These are phyloP conservation scores for Diplazon laetatorius DNA, from an alignment of 2,888 invertebrate species.

Conservation along the genomic window DNA sequence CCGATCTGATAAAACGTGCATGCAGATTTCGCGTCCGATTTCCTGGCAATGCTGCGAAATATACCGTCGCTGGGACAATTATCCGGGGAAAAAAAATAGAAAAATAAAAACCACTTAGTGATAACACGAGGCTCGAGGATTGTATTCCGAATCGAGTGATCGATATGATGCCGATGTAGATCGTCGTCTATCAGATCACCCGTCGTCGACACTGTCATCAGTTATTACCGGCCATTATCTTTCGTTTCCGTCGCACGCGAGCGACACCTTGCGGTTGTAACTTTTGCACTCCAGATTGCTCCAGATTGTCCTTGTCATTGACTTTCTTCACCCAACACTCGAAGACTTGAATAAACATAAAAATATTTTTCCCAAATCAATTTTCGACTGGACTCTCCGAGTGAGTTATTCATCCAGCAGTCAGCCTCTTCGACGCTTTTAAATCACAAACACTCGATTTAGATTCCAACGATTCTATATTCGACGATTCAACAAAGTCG, in stretches of 20 bases:
- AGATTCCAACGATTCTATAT: background rate
- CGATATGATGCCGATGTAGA: constrained; percentile 25
- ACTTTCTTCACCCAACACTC: no score
- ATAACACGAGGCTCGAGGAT: background rate
- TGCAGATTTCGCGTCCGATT: constrained; percentile 8
- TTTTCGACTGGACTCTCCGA: background rate
- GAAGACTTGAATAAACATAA: no score
- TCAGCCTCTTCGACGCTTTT: background rate
- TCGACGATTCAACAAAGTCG: background rate
- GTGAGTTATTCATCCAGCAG: background rate
- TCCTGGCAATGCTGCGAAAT: background rate
- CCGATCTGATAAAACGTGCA: constrained; percentile 22
- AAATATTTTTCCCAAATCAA: background rate
- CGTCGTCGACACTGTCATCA: constrained; percentile 32
- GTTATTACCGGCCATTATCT: constrained; percentile 14
- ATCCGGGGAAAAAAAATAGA: background rate
- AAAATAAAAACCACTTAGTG: background rate
- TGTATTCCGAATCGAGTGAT: constrained; percentile 8
- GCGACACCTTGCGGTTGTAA: no score
- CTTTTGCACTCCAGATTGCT: no score
- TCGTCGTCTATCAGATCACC: background rate
- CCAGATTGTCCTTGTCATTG: no score
- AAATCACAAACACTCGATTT: constrained; percentile 7
- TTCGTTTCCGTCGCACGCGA: background rate
- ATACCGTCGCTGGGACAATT: background rate